Evolutionary conservation across 2,797 vertebrate species (phyloP), one percentile per base, ranked within the genome.

Genomic region (Squalus acanthias): DNA sequence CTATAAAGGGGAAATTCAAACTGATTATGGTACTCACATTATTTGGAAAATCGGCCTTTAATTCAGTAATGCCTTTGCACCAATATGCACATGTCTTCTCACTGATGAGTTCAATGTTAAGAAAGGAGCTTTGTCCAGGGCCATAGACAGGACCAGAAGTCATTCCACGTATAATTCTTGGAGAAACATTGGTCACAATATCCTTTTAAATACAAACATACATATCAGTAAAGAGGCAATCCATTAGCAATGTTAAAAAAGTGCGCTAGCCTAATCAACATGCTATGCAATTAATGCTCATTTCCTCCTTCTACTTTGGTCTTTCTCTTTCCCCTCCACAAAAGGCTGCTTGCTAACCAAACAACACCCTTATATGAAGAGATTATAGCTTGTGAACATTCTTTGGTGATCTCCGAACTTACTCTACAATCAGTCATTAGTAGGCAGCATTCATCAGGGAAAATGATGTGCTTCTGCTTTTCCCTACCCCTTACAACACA

Each of bases 21-120:
- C 15, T 57, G 70, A 10, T 76, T 57, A 33, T 57, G 50, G 50
- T 65, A 98, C 98, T 98, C 97, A 99, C 99, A 0, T 98, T 98
- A 95, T 98, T 96, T 96, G 99, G 99, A 96, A 99, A 99, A 97
- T 99, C 99, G 33, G 97, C 97, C 97, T 99, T 99, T 96, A 99
- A 97, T 96, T 99, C 99, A 0, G 97, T 91, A 39, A 99, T 97
- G 69, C 98, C 98, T 97, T 97, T 98, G 97, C 99, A 99, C 99
- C 99, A 99, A 96, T 99, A 99, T 0, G 98, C 98, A 2, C 99
- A 98, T 0, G 99, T 99, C 97, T 99, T 99, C 97, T 99, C 99
- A 0, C 99, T 99, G 98, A 99, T 99, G 96, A 99, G 98, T 96
- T 99, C 99, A 17, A 99, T 99, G 97, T 99, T 99, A 95, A 99